Evolutionary conservation across 2,888 invertebrate species (phyloP), one percentile per base, ranked within the genome.

Genomic region (Drosophila recens): DNA sequence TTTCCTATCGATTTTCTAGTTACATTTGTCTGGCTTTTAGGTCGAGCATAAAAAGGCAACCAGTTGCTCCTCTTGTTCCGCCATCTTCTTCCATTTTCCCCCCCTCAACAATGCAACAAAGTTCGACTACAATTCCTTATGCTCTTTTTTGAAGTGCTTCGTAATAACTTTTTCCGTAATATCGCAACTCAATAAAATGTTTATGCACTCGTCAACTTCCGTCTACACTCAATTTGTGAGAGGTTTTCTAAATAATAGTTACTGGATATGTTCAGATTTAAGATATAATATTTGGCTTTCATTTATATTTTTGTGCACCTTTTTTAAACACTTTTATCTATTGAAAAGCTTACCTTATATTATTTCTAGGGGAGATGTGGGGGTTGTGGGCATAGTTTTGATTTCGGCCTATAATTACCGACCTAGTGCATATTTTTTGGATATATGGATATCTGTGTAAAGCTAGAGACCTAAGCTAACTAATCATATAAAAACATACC

Each of bases 21-120:
- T 57, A 89, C 89, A 84, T 79, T 84, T 84, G 85, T 89, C 88
- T 87, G 90, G 89, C 90, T 84, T 84, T 89, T 64, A 69, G 79
- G 53, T 75, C 70, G 67, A 59, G 64, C 81, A 68, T 57, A 67
- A 66, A 88, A 64, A 64, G 85, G 82, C 83, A 79, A 89, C 84
- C 76, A 82, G 90, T 89, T 82, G 89, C 73, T 72, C 62, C 42
- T 27, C 20, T 13, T 42, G 11, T 17, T 8, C 1, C 38, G 8
- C 30, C 30, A 8, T 11, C 53, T 4, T 11, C n/a, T 20, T 20
- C 51, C 27, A 2, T 45, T 4, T 0, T 6, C 5, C 5, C 5
- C 27, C 43, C 8, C 57, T 49, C 45, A 57, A 68, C 74, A 75
- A 64, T 75, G 69, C 75, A 68, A 23, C 33, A 61, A 54, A 58